A percentile compares a stretch with the other conserved stretches of the same genome.
Conservation (phyloP, 2,797 vertebrate species). For the Rhynchotus rufescens region DNA sequence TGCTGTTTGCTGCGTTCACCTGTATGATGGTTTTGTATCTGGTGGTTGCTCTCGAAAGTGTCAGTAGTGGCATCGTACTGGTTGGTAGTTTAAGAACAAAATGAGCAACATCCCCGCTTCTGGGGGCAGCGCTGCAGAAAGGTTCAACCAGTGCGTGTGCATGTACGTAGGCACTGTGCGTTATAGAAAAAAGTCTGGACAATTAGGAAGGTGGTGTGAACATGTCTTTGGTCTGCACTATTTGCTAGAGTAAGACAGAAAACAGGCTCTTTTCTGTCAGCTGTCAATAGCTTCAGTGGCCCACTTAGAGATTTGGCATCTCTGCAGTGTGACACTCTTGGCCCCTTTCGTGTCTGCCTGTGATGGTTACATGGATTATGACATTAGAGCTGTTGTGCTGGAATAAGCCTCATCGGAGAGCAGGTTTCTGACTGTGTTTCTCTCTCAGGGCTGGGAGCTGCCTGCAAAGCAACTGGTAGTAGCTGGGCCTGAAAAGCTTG, state of each 20-base stretch:
- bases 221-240: background rate
- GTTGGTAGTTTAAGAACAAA: background rate
- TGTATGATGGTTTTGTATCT: background rate
- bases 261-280: background rate
- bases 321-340: background rate
- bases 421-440: background rate
- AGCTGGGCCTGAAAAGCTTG: background rate
- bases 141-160: background rate
- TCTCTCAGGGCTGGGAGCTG: background rate
- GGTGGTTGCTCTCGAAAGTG: background rate
- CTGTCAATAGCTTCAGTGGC: background rate
- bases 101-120: background rate
- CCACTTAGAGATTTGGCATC: background rate
- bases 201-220: background rate
- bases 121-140: background rate
- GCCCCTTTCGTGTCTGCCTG: background rate
- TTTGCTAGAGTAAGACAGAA: background rate
- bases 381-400: background rate
- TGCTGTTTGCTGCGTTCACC: background rate
- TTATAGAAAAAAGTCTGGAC: background rate
- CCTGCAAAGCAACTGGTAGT: background rate
- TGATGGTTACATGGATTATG: background rate
- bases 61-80: background rate
- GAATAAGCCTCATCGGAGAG: background rate
- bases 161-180: rapidly evolving